These are phyloP conservation scores for Cottus gobio DNA, from an alignment of 2,113 vertebrate genomes.

Conservation along the genomic window DNA sequence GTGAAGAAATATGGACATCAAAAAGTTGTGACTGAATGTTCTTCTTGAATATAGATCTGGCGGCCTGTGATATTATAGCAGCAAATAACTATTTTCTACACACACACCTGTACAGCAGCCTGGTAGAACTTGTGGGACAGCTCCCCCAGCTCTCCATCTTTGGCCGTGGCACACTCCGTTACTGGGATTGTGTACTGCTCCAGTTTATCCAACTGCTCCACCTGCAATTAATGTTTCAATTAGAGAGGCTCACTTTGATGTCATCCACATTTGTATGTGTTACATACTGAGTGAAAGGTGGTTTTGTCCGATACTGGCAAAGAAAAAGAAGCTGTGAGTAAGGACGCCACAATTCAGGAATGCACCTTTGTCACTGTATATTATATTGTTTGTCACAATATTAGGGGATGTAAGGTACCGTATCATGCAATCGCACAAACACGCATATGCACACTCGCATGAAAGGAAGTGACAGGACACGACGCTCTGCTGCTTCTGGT, in stretches of 20 bases:
- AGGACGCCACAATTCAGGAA: not conserved
- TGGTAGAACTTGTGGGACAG: conserved; percentile 93
- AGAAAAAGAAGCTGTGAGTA: not conserved
- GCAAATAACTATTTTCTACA: too few relatives aligned
- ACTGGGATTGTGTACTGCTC: conserved; percentile 86
- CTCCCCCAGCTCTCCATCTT: conserved; percentile 88
- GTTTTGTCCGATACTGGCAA: not conserved
- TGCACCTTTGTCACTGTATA: not conserved
- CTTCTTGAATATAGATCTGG: too few relatives aligned
- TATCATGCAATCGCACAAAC: not conserved
- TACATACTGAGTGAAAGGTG: not conserved
- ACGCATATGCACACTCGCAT: not conserved
- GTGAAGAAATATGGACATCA: too few relatives aligned
- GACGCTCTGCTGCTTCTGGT: too few relatives aligned
- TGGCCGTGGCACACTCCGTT: conserved; percentile 70
- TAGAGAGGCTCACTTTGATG: not conserved
- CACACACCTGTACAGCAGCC: conserved; percentile 90
- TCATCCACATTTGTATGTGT: not conserved
- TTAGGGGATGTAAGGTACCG: not conserved
- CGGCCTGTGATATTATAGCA: too few relatives aligned
- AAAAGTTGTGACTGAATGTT: too few relatives aligned
- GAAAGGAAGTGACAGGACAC: not conserved
- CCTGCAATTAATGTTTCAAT: conserved; percentile 59
- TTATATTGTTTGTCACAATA: too few relatives aligned
- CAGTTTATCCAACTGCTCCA: conserved; percentile 93